Percentiles rank a stretch among this genome's conserved stretches.
Conservation (phyloP, 2,113 vertebrate species). For the Callithrix jacchus region DNA sequence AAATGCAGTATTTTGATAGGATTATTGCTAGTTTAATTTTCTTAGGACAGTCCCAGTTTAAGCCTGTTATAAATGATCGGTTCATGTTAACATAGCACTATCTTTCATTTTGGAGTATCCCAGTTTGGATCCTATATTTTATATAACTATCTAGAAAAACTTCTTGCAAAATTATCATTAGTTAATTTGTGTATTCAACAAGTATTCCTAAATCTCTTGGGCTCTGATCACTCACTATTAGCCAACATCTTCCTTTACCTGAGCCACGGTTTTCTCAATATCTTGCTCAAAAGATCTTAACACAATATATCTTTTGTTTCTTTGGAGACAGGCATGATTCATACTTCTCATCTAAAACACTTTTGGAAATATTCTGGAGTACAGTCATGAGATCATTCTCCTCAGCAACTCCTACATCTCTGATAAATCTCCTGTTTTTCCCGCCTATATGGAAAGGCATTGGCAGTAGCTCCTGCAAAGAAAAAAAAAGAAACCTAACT, state of each 20-base stretch:
- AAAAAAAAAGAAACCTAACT: not conserved
- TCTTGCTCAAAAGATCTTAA: not conserved
- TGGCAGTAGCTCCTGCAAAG: not conserved
- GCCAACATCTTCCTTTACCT: not conserved
- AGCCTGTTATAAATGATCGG: not conserved
- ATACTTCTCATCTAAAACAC: not conserved
- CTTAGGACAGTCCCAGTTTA: not conserved
- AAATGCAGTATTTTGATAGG: not conserved
- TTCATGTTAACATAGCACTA: not conserved
- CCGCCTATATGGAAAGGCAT: not conserved
- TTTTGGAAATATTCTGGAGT: not conserved
- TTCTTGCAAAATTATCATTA: not conserved
- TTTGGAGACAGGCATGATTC: not conserved
- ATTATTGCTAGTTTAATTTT: not conserved
- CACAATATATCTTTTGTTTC: not conserved
- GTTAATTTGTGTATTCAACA: slow-evolving; percentile 27
- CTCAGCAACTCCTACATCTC: not conserved
- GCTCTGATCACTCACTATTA: not conserved
- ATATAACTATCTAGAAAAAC: not conserved
- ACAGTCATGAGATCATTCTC: not conserved
- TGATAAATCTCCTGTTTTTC: not conserved
- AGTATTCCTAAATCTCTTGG: not conserved
- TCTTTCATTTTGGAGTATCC: not conserved
- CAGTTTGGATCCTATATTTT: not conserved
- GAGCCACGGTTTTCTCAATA: not conserved